Evolutionary conservation across 2,797 vertebrate genomes (phyloP), one percentile per base, ranked within the genome.

Genomic region (Luscinia luscinia): DNA sequence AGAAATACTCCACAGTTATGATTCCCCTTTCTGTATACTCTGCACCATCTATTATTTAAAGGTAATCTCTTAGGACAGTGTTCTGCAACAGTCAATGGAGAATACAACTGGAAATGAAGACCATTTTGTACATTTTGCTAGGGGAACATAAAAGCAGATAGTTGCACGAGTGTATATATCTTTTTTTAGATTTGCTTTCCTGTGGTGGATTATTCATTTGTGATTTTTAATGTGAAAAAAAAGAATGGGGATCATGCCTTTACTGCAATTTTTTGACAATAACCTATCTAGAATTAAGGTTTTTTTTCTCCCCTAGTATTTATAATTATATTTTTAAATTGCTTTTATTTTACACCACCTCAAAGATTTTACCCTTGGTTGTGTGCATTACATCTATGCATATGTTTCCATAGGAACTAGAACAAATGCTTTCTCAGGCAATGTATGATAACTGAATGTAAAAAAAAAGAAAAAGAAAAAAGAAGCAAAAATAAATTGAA

Each of bases 31-130:
- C 69, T 1, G 0, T 58, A 61, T 12, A 30, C 9, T 36, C 8
- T 34, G 16, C 15, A 59, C n/a, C n/a, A 78, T 70, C 22, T 68
- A n/a, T 78, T 93, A 87, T 76, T 90, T 84, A 93, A 92, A 84
- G 62, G 43, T 27, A 61, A 36, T 41, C 38, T 48, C 30, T 62
- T 40, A 61, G 49, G 79, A 61, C 32, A n/a, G 32, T 34, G 28
- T 59, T 84, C 55, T 62, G 22, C 13, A 69, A 58, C 11, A 80
- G 15, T 12, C 72, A 58, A 9, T 24, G 48, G 38, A 93, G 41
- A 89, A 67, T 49, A 61, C 32, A 74, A 57, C 8, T 52, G 28
- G 15, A 92, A 82, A 59, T 38, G 3, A 89, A 84, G 48, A 58
- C 5, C 19, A 28, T 75, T 87, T 82, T 87, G 30, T 87, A 57